Evolutionary conservation across 2,113 vertebrate species (phyloP), one percentile per base, ranked within the genome.

Genomic region (Mesembrinibis cayennensis): DNA sequence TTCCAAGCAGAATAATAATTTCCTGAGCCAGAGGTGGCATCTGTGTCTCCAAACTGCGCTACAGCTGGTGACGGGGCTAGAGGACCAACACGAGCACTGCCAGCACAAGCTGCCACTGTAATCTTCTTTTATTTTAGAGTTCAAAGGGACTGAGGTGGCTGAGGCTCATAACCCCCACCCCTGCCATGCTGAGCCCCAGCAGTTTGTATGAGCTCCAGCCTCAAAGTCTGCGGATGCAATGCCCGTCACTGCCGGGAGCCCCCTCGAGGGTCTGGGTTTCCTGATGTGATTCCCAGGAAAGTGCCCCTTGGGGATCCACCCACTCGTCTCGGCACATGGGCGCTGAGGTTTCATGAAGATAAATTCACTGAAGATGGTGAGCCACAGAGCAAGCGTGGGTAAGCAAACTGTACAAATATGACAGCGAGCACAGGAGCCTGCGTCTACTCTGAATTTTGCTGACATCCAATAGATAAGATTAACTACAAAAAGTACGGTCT

Each of bases 321-420:
- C 0, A 0, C 49, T 38, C 70, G 21, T 12, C 49, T n/a, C 1
- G 1, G 30, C 83, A 23, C 11, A 1, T 1, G 22, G 47, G 8
- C 3, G 1, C 67, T 55, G 30, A 26, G 30, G 21, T 29, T 30
- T 49, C 1, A 0, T 5, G 38, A 40, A 20, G 32, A 42, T 9
- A 42, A 80, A 38, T 6, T 21, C 1, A 1, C 32, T 14, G 45
- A 36, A 29, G 45, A 5, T 1, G 14, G 6, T 19, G 47, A 62
- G 72, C 29, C 15, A 5, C 38, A 38, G 49, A 29, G 26, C 47
- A 32, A 32, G 62, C 2, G 16, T 8, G n/a, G 66, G 61, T 11
- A 13, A 67, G 47, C 22, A 32, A 22, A 3, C 7, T 20, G 7
- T 4, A 15, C 3, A 42, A 26, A 19, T 4, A 17, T 1, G 15